Percentiles rank a stretch among this genome's conserved stretches.
These are phyloP conservation scores for Polyergus mexicanus DNA, from an alignment of 1,140 invertebrate species.

Conservation along the genomic window DNA sequence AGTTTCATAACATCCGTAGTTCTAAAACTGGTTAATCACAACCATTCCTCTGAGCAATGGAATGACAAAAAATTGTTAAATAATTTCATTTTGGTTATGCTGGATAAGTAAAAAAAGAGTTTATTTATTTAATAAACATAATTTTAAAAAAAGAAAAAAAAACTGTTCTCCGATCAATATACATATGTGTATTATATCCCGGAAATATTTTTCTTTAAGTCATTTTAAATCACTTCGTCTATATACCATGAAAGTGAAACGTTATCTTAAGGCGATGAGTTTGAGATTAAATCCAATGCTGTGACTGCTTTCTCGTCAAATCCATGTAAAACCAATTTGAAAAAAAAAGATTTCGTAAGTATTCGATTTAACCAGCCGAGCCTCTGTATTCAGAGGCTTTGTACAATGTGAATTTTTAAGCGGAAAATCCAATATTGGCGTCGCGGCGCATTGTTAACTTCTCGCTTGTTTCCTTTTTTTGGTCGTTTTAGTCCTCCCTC, in stretches of 20 bases:
- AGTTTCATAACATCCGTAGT: too few species aligned
- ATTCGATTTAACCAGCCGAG: conserved; percentile 24
- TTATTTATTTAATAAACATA: conserved; percentile 7
- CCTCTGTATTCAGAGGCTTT: conserved; percentile 29
- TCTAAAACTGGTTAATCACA: too few species aligned
- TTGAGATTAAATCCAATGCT: conserved; percentile 34
- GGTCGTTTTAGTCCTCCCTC: conserved; percentile 39
- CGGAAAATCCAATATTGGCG: conserved; percentile 67
- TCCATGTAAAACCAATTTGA: conserved; percentile 28
- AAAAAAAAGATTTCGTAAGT: conserved; percentile 37
- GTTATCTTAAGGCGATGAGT: conserved; percentile 45
- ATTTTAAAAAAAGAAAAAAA: background rate
- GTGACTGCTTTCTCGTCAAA: conserved; percentile 23
- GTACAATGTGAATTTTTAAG: conserved; percentile 62
- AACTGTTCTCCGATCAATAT: background rate
- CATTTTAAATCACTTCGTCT: conserved; percentile 45
- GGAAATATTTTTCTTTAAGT: conserved; percentile 26
- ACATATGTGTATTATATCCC: background rate
- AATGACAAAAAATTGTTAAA: background rate
- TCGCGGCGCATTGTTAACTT: conserved; percentile 62
- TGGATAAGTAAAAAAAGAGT: conserved; percentile 10
- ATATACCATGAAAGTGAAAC: conserved; percentile 39
- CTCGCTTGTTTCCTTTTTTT: conserved; percentile 40
- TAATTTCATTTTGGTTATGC: background rate
- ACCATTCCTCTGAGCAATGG: too few species aligned